These are phyloP conservation scores for Nothoprocta perdicaria DNA, from an alignment of 2,113 vertebrate species.

Conservation along the genomic window DNA sequence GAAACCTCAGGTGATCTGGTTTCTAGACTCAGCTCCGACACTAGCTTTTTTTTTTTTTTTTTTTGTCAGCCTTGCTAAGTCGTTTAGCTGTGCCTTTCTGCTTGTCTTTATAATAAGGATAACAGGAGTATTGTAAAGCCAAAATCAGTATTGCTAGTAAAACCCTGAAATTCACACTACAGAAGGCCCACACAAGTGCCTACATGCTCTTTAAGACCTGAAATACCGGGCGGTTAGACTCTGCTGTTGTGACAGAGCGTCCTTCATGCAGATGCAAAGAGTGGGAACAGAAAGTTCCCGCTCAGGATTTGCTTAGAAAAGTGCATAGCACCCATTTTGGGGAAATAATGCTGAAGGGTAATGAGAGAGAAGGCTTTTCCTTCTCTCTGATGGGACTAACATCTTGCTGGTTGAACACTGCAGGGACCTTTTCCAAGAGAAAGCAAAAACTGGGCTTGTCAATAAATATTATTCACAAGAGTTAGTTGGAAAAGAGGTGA, in stretches of 20 bases:
- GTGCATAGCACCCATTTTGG: accelerated
- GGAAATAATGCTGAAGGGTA: accelerated
- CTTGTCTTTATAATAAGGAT: not conserved
- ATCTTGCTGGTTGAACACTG: not conserved
- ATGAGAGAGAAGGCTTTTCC: not conserved
- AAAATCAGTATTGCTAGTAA: constrained; percentile 17
- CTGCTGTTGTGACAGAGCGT: accelerated
- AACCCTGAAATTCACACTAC: not conserved
- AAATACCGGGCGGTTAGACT: not conserved
- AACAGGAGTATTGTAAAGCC: constrained; percentile 38
- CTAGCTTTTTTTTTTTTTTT: not conserved
- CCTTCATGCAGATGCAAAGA: not conserved
- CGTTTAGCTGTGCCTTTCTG: constrained; percentile 19
- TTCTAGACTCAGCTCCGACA: constrained; percentile 14
- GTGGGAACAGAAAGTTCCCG: not conserved
- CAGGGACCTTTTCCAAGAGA: not conserved
- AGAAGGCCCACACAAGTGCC: constrained; percentile 37
- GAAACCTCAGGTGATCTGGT: constrained; percentile 64
- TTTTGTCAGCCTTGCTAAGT: constrained; percentile 44
- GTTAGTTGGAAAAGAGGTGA: constrained; percentile 10
- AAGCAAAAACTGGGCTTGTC: not conserved
- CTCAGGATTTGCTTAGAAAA: not conserved
- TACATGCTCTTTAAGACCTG: not conserved
- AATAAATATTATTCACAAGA: not conserved
- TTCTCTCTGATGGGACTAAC: not conserved